Percentiles rank a stretch among this genome's conserved stretches.
phyloP scores from a whole-genome alignment of 2,888 invertebrate genomes.

The Acleris laterana region DNA sequence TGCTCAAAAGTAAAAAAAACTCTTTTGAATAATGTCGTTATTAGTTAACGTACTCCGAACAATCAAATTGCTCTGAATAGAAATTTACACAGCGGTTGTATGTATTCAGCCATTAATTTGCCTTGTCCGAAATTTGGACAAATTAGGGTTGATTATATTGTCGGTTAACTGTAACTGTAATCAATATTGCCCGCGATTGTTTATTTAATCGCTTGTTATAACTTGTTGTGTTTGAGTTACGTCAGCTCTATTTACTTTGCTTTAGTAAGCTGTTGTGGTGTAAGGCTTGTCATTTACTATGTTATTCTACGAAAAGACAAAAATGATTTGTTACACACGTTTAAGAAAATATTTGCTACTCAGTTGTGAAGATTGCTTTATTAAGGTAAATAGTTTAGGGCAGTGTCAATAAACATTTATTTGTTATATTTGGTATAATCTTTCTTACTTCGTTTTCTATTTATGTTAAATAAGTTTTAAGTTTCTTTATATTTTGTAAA shows the following conservation, averaged over 20 bases:
- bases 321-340: background rate
- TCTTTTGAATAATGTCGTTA: no score
- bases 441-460: no score
- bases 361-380: no score
- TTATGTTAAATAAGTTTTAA: no score
- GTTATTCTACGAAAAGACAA: background rate
- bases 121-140: conserved; percentile 63
- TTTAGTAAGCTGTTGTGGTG: conserved; percentile 25
- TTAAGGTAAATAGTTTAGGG: no score
- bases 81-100: conserved; percentile 12
- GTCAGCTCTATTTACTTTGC: conserved; percentile 35
- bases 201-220: conserved; percentile 63
- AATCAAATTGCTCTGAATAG: conserved; percentile 7
- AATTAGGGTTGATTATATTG: conserved; percentile 76
- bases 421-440: no score
- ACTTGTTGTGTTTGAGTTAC: conserved; percentile 66
- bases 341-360: no score
- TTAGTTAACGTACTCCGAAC: background rate
- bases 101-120: conserved; percentile 50
- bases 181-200: conserved; percentile 72
- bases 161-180: conserved; percentile 59
- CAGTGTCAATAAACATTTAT: no score
- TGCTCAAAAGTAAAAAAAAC: no score
- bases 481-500: no score
- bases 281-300: conserved; percentile 9